Percentiles rank a stretch among this genome's conserved stretches.
Conservation (phyloP, 2,888 invertebrate species). For the Lycophotia porphyrea region DNA sequence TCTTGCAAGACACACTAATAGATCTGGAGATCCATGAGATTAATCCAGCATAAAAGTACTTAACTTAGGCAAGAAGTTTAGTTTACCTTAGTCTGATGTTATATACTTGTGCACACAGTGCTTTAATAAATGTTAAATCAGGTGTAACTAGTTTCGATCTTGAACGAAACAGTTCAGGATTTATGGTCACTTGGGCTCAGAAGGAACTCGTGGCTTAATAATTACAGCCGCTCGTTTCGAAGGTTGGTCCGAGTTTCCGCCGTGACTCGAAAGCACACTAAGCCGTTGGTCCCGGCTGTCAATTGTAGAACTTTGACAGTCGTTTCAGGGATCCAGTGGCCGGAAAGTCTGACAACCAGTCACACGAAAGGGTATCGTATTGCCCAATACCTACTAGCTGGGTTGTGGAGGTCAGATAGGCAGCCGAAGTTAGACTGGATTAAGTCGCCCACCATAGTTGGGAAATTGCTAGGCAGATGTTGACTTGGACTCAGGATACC, state of each 20-base stretch:
- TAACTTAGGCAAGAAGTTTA: not conserved
- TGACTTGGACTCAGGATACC: not conserved
- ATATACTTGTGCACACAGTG: no score
- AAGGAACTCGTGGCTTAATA: not conserved
- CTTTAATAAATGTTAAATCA: not conserved
- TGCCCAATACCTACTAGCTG: not conserved
- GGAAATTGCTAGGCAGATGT: no score
- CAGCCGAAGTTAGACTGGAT: no score
- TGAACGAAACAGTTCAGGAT: not conserved
- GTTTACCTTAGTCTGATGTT: not conserved
- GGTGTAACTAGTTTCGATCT: not conserved
- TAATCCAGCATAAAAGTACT: slow-evolving; percentile 9
- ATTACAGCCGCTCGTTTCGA: not conserved
- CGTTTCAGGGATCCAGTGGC: not conserved
- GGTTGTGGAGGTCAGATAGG: no score
- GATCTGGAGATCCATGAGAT: slow-evolving; percentile 1
- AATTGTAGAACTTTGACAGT: not conserved
- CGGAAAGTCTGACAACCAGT: not conserved
- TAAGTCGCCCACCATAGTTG: no score
- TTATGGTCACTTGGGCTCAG: no score
- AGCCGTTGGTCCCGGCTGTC: no score
- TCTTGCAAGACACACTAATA: slow-evolving; percentile 2
- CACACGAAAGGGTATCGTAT: not conserved
- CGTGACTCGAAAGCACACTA: no score
- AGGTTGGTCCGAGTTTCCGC: no score